A percentile compares a stretch with the other conserved stretches of the same genome.
Evolutionary conservation across 2,888 invertebrate genomes (phyloP).

Genomic region (Archaeoteleia sp.): DNA sequence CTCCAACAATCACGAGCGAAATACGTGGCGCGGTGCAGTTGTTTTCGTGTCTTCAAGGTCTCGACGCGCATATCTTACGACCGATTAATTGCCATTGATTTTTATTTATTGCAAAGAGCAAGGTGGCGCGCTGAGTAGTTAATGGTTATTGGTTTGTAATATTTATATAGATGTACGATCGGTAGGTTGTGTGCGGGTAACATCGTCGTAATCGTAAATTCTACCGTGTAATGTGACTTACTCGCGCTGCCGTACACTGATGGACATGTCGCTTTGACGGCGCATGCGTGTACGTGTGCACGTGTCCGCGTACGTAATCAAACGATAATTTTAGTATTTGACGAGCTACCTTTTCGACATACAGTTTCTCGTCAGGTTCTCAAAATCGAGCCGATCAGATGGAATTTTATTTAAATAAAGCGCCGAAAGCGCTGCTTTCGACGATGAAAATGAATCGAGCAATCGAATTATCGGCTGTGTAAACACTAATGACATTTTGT

Average conservation of each 20-base stretch:
- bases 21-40: constrained; percentile 14
- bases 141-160: constrained; percentile 70
- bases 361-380: too few species aligned
- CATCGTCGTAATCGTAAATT: constrained; percentile 66
- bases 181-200: constrained; percentile 47
- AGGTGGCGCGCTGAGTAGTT: constrained; percentile 65
- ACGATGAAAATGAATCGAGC: too few species aligned
- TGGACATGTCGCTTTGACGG: constrained; percentile 17
- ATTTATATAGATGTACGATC: constrained; percentile 59
- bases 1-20: constrained; percentile 26
- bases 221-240: constrained; percentile 70
- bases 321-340: too few species aligned
- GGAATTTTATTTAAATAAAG: too few species aligned
- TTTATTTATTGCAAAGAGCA: constrained; percentile 70
- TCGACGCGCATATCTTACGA: constrained; percentile 52
- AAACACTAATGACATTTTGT: too few species aligned
- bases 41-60: constrained; percentile 60
- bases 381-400: too few species aligned
- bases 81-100: constrained; percentile 69
- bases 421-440: too few species aligned
- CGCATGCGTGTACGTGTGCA: constrained; percentile 14
- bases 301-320: constrained; percentile 42
- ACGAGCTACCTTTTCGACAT: constrained; percentile 17
- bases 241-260: constrained; percentile 53
- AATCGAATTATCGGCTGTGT: too few species aligned